A percentile compares a stretch with the other conserved stretches of the same genome.
phyloP scores from a whole-genome alignment of 1,140 invertebrate genomes.

The Thereuonema tuberculata region DNA sequence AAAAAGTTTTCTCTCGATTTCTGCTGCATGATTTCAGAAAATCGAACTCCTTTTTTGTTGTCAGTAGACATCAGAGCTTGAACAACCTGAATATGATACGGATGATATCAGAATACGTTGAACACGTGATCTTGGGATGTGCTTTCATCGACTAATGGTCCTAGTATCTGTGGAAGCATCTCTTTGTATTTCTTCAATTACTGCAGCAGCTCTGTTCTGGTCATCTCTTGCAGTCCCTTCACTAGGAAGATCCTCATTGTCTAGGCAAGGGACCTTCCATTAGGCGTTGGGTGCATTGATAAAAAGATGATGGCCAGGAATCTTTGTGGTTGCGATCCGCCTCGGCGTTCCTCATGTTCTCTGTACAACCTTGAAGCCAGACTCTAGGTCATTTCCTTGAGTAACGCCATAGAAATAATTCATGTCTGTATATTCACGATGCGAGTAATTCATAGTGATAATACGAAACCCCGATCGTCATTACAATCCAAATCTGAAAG shows the following conservation, averaged over 20 bases:
- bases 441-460: background rate
- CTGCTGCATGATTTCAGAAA: background rate
- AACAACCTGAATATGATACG: background rate
- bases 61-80: background rate
- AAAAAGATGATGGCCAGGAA: background rate
- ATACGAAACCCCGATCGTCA: background rate
- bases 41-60: background rate
- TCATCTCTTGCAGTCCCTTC: background rate
- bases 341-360: background rate
- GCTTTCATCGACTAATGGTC: background rate
- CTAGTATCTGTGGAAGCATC: background rate
- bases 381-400: background rate
- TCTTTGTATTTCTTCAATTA: background rate
- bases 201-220: background rate
- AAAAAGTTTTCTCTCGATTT: background rate
- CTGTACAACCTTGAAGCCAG: background rate
- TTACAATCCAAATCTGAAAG: background rate
- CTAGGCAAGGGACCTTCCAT: background rate
- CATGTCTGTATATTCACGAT: background rate
- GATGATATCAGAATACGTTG: background rate
- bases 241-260: background rate
- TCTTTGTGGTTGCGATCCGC: background rate
- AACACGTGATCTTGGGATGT: background rate
- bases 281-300: background rate
- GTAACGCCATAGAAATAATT: background rate